Percentiles rank a stretch among this genome's conserved stretches.
phyloP scores from a whole-genome alignment of 1,140 invertebrate species.

The Lepeophtheirus salmonis region DNA sequence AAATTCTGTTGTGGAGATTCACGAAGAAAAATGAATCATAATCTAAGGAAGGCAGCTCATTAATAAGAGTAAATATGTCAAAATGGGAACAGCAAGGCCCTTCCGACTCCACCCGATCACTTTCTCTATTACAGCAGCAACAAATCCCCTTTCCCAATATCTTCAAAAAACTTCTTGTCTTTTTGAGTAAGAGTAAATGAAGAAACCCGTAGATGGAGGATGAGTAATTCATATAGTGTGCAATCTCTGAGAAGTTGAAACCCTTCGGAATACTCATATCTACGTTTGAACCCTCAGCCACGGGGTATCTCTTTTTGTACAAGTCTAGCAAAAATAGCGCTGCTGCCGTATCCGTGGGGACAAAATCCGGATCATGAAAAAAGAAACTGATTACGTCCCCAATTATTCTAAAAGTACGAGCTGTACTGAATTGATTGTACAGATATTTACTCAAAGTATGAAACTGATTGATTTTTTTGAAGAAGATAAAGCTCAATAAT shows the following conservation, averaged over 20 bases:
- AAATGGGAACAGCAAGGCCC: slow-evolving; percentile 58
- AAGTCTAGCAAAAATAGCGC: not conserved
- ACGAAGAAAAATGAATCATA: slow-evolving; percentile 63
- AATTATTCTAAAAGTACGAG: not conserved
- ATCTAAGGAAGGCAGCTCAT: slow-evolving; percentile 41
- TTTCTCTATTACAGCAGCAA: not conserved
- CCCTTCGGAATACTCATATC: not conserved
- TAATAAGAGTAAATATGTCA: slow-evolving; percentile 57
- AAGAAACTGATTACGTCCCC: not conserved
- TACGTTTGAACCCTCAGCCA: not conserved
- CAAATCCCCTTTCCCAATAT: not conserved
- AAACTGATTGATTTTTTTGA: not conserved
- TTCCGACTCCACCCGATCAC: not conserved
- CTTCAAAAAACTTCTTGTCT: not conserved
- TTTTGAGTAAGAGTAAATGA: not conserved
- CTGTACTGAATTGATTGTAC: not conserved
- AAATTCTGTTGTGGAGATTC: slow-evolving; percentile 76
- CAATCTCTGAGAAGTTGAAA: not conserved
- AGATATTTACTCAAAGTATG: not conserved
- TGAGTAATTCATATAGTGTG: not conserved
- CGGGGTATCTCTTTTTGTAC: not conserved
- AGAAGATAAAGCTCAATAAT: not conserved
- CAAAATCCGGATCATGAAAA: not conserved
- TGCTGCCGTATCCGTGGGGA: slow-evolving; percentile 12
- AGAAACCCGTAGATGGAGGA: not conserved